Percentiles rank a stretch among this genome's conserved stretches.
Evolutionary conservation across 2,797 vertebrate genomes (phyloP).

Genomic region (Aplochiton taeniatus): DNA sequence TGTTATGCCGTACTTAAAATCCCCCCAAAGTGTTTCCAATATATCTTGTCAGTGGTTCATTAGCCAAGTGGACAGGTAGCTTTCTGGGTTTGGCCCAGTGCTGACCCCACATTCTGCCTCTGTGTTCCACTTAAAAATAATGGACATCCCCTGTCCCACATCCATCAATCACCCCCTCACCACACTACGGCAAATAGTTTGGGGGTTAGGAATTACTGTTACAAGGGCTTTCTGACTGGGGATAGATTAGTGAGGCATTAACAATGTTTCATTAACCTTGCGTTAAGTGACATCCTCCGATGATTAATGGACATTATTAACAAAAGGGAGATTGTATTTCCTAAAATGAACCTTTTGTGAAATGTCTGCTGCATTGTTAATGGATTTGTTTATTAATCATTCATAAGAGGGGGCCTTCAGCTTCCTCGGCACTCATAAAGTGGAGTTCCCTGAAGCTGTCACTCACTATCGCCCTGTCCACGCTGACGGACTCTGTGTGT

Average conservation of each 20-base stretch:
- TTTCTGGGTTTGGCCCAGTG: conserved; percentile 63
- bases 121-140: conserved; percentile 77
- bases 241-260: conserved; percentile 78
- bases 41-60: conserved; percentile 73
- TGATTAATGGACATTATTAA: conserved; percentile 81
- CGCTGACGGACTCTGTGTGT: not conserved
- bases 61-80: conserved; percentile 72
- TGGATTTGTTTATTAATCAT: conserved; percentile 78
- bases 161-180: conserved; percentile 72
- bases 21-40: conserved; percentile 71
- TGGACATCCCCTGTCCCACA: conserved; percentile 72
- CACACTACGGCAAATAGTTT: conserved; percentile 61
- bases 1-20: conserved; percentile 74
- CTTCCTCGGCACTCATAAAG: conserved; percentile 36
- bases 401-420: conserved; percentile 58
- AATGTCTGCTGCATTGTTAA: conserved; percentile 72
- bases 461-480: conserved; percentile 19
- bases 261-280: conserved; percentile 81
- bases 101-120: conserved; percentile 72
- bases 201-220: conserved; percentile 65
- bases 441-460: conserved; percentile 52
- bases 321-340: conserved; percentile 77
- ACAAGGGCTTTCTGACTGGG: conserved; percentile 70
- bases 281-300: conserved; percentile 72
- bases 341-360: conserved; percentile 74